Evolutionary conservation across 1,140 invertebrate species (phyloP), one percentile per base, ranked within the genome.

Genomic region (Frieseomelitta varia): DNA sequence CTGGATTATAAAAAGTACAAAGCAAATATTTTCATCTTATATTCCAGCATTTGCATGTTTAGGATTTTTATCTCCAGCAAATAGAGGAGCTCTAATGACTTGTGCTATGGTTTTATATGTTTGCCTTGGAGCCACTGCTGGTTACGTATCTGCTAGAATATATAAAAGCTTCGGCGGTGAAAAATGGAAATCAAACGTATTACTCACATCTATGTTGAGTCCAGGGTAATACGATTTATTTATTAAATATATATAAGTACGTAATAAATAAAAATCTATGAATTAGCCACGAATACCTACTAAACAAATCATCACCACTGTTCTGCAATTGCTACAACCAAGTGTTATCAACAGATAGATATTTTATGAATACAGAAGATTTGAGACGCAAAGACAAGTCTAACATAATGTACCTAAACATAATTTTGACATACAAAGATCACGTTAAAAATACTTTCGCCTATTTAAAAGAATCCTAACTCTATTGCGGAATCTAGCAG

Each of bases 151-250:
- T 72, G 98, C 99, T 12, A 95, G 99, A 88, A 97, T 99, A 87
- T 99, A 99, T 94, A 99, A 99, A 96, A 99, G 98, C 94, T 99
- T 99, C 95, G 98, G 99, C 24, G 99, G 99, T 24, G 97, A 99
- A 90, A 98, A 99, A 93, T 99, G 99, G 99, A 99, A 99, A 95
- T 98, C 98, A 51, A 99, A 99, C 95, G 98, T 99, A 8, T 94
- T 99, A 53, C 95, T 99, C 1, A 99, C 99, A 15, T 98, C 99
- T 4, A 98, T 99, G 96, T 95, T 99, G 6, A 98, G 98, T 92
- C 99, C 99, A 55, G 98, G 99, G 98, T 99, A 92, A 96, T 95
- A 91, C 67, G 47, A 86, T 89, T 79, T 81, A 83, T 73, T 65
- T 34, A 47, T 34, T 27, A 19, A 24, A n/a, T 51, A 61, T 58